These are phyloP conservation scores for Halocaridina rubra DNA, from an alignment of 2,888 invertebrate species.

Conservation along the genomic window DNA sequence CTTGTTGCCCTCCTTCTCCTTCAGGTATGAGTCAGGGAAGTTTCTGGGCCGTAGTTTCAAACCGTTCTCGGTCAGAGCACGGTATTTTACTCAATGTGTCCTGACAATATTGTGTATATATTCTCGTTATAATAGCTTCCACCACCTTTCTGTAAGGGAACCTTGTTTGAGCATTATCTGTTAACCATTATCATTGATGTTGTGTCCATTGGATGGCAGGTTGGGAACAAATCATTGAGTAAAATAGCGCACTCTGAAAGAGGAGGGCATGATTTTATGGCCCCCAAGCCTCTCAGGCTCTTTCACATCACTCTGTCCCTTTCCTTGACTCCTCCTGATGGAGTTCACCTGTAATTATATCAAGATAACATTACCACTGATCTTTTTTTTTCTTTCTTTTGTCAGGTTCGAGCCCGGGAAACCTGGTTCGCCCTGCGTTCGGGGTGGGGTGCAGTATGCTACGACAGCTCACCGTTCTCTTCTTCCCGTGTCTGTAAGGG, in stretches of 20 bases:
- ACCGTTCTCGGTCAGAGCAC: not conserved
- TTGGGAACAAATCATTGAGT: constrained; percentile 26
- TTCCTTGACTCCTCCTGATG: not conserved
- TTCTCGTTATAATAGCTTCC: not conserved
- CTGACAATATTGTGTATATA: constrained; percentile 12
- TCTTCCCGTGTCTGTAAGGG: constrained; percentile 53
- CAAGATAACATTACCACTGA: not conserved
- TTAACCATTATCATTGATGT: not conserved
- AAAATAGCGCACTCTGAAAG: constrained; percentile 25
- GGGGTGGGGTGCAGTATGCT: constrained; percentile 61
- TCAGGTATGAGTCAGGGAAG: constrained; percentile 37
- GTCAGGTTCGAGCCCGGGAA: constrained; percentile 55
- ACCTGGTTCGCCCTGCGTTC: constrained; percentile 62
- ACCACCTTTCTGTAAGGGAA: not conserved
- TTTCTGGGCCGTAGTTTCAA: not conserved
- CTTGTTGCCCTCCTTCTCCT: not conserved
- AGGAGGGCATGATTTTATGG: not conserved
- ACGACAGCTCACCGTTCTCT: constrained; percentile 49
- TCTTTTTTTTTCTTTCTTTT: not conserved
- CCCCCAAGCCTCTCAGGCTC: constrained; percentile 14
- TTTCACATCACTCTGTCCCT: not conserved
- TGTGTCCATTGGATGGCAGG: not conserved
- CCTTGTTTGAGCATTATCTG: not conserved
- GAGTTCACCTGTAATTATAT: not conserved
- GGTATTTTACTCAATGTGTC: constrained; percentile 46